A percentile compares a stretch with the other conserved stretches of the same genome.
Evolutionary conservation across 2,113 vertebrate species (phyloP).

Genomic region (Zeus faber): DNA sequence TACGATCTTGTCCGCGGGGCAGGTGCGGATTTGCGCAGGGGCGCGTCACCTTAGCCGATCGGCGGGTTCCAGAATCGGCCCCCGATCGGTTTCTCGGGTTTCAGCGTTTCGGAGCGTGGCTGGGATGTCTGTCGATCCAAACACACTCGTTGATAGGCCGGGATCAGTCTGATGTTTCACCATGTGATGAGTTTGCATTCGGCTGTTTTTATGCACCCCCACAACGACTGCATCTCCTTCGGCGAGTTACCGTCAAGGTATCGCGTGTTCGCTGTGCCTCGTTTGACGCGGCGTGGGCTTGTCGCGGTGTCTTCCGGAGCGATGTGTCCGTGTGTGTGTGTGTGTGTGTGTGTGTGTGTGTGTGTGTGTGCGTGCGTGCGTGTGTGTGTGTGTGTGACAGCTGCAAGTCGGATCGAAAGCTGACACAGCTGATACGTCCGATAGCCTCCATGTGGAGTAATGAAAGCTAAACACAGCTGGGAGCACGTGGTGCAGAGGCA

Average conservation of each 20-base stretch:
- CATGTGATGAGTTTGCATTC: slow-evolving; percentile 38
- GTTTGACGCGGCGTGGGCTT: too few species aligned
- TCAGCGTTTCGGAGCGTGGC: slow-evolving; percentile 32
- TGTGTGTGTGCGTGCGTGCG: slow-evolving; percentile 8
- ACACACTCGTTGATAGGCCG: slow-evolving; percentile 31
- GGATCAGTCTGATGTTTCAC: slow-evolving; percentile 52
- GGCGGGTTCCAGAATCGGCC: slow-evolving; percentile 53
- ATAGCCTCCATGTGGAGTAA: slow-evolving; percentile 47
- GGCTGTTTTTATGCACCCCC: slow-evolving; percentile 5
- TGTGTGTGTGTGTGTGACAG: slow-evolving; percentile 34
- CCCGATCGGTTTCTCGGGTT: slow-evolving; percentile 52
- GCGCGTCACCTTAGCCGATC: slow-evolving; percentile 46
- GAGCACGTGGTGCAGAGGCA: slow-evolving; percentile 28
- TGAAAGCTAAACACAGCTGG: slow-evolving; percentile 66
- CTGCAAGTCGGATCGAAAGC: slow-evolving; percentile 42
- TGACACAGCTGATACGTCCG: slow-evolving; percentile 51
- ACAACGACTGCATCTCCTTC: slow-evolving; percentile 14
- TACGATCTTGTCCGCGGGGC: too few species aligned
- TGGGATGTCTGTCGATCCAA: slow-evolving; percentile 44
- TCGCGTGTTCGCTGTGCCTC: too few species aligned
- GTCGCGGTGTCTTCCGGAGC: background rate
- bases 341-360: slow-evolving; percentile 1
- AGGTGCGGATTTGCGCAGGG: slow-evolving; percentile 62
- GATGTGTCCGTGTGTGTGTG: background rate
- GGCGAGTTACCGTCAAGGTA: slow-evolving; percentile 12